phyloP scores from a whole-genome alignment of 35 echinoderm and acorn worm species.

The Apostichopus parvimensis region DNA sequence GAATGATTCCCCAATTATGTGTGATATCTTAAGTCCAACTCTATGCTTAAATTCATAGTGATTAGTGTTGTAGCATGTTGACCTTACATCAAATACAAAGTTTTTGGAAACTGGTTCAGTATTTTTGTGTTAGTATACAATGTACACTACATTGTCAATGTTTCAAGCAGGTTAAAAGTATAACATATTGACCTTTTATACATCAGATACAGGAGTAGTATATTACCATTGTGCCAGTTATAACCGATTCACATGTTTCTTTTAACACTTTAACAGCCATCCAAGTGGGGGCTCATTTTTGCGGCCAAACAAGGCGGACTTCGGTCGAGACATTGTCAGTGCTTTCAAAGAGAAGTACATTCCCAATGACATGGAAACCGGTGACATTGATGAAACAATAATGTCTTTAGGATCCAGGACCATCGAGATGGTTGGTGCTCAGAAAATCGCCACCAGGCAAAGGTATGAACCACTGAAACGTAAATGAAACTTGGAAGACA shows the following conservation, averaged over 20 bases:
- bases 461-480: slow-evolving; percentile 58
- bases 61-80: too few species aligned
- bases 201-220: too few species aligned
- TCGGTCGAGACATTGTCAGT: slow-evolving; percentile 62
- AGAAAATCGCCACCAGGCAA: slow-evolving; percentile 76
- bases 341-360: slow-evolving; percentile 80
- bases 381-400: slow-evolving; percentile 69
- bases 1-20: too few species aligned
- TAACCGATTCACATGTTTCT: neutral
- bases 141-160: too few species aligned
- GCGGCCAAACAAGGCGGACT: slow-evolving; percentile 83
- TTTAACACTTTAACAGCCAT: slow-evolving; percentile 55
- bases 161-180: neutral
- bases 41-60: too few species aligned
- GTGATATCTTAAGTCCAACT: too few species aligned
- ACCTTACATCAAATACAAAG: too few species aligned
- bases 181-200: too few species aligned
- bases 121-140: too few species aligned
- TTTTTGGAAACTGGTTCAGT: too few species aligned
- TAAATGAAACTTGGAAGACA: neutral
- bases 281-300: slow-evolving; percentile 88
- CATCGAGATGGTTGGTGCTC: slow-evolving; percentile 92
- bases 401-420: slow-evolving; percentile 48
- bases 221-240: neutral
- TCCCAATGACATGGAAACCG: slow-evolving; percentile 73